Conservation (phyloP, 2,113 vertebrate genomes). For the Peromyscus polionotus region DNA sequence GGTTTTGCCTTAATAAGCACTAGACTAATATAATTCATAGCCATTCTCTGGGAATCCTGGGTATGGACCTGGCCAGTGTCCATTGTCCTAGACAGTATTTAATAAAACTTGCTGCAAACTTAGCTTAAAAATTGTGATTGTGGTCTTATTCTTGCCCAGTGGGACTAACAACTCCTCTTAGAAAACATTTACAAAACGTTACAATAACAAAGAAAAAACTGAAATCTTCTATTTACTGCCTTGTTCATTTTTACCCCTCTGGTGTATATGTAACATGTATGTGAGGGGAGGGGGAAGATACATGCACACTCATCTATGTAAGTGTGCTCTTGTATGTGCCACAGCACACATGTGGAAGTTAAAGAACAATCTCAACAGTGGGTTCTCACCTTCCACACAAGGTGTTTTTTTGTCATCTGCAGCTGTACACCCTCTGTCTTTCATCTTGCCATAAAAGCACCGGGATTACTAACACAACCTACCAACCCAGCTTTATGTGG, state of each 20-base stretch:
- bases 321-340: neutral
- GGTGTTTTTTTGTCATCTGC: neutral
- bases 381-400: neutral
- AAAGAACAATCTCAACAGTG: neutral
- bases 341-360: neutral
- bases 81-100: neutral
- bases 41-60: neutral
- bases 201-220: conserved; percentile 46
- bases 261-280: neutral
- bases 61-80: neutral
- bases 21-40: neutral
- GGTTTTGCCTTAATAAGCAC: neutral
- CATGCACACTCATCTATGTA: neutral
- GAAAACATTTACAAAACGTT: conserved; percentile 51
- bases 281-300: neutral
- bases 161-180: neutral
- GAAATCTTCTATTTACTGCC: conserved; percentile 30
- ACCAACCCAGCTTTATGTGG: neutral
- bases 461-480: neutral
- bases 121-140: neutral
- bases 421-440: too few relatives aligned
- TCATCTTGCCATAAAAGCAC: neutral
- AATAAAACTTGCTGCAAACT: neutral
- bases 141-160: neutral
- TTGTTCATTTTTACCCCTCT: conserved; percentile 16